phyloP scores from a whole-genome alignment of 2,888 invertebrate species.

The Tinea semifulvella region DNA sequence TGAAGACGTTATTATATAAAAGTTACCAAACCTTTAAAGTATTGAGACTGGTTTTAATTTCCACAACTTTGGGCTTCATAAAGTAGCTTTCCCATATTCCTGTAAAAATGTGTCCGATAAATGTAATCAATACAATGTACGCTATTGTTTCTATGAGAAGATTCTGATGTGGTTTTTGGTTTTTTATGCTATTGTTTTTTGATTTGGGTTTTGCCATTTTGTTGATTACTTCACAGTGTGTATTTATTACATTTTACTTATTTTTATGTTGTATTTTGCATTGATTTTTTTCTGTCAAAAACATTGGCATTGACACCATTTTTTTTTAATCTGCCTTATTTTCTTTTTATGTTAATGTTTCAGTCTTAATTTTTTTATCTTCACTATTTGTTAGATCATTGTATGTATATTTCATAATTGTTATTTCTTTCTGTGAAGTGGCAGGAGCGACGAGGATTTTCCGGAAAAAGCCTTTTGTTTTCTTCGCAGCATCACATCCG shows the following conservation, averaged over 20 bases:
- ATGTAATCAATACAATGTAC: constrained; percentile 31
- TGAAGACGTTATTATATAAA: too few relatives aligned
- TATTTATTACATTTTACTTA: background rate
- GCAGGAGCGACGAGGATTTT: too few relatives aligned
- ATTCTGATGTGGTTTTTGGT: background rate
- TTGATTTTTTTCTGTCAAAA: too few relatives aligned
- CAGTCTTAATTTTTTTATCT: too few relatives aligned
- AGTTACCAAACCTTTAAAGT: constrained; percentile 44
- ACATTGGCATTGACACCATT: background rate
- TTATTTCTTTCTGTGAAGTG: background rate
- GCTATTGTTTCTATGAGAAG: constrained; percentile 31
- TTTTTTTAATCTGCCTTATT: background rate
- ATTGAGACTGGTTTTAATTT: constrained; percentile 37
- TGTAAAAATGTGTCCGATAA: constrained; percentile 36
- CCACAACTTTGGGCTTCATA: constrained; percentile 33
- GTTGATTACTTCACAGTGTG: background rate
- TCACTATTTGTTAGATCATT: background rate
- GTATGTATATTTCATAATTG: background rate
- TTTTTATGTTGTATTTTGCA: too few relatives aligned
- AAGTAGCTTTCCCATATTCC: constrained; percentile 43
- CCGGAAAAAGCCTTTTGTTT: too few relatives aligned
- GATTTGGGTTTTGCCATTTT: background rate
- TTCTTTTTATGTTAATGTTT: background rate
- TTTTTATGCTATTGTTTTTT: background rate
- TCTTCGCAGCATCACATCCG: too few relatives aligned